These are phyloP conservation scores for Antheraea mylitta DNA, from an alignment of 1,140 invertebrate genomes.

Conservation along the genomic window DNA sequence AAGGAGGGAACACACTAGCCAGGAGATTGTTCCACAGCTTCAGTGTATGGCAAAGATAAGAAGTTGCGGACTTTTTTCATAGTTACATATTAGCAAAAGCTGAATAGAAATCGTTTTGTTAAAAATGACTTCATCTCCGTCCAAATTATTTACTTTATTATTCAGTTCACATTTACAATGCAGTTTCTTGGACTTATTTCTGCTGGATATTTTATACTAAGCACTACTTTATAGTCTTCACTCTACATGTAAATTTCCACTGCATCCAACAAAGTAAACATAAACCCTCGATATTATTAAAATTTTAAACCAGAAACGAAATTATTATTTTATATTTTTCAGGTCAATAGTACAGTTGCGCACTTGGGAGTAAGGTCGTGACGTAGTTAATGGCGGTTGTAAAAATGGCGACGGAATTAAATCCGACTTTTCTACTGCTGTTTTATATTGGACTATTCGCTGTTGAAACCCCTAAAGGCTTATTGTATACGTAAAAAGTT, in stretches of 20 bases:
- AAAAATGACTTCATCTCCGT: no score
- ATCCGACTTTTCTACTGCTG: not conserved
- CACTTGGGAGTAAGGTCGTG: not conserved
- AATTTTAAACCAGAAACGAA: not conserved
- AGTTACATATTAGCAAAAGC: no score
- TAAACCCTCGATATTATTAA: not conserved
- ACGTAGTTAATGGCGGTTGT: constrained; percentile 2
- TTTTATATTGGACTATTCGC: not conserved
- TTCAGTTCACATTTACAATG: not conserved
- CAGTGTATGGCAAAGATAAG: no score
- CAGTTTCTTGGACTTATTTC: not conserved
- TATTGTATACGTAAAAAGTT: not conserved
- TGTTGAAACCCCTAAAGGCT: not conserved
- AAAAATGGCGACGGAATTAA: constrained; percentile 4
- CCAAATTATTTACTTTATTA: not conserved
- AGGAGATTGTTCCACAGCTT: no score
- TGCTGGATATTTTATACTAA: not conserved
- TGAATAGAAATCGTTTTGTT: no score
- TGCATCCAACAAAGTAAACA: not conserved
- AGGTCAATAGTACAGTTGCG: not conserved
- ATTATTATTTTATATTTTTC: not conserved
- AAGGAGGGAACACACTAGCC: no score
- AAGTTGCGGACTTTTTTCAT: no score
- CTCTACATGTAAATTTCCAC: not conserved
- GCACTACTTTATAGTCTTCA: not conserved